Base-by-base conservation (phyloP, 1,140 invertebrate species). In the Drosophila micromelanica region DNA sequence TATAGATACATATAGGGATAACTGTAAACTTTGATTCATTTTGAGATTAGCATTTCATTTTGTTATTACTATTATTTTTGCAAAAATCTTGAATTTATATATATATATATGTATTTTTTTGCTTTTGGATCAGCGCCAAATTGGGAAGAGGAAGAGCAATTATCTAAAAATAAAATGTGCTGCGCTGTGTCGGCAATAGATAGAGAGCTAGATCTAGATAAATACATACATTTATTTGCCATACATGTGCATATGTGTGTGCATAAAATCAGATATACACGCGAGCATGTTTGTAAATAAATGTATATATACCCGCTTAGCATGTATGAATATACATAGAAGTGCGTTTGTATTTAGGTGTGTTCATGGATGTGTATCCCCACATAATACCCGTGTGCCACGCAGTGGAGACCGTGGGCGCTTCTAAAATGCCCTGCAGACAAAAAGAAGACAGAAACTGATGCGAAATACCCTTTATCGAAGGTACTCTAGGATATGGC, bases 101-200 rank as follows among this genome's bases (percentile, higher is more conserved):
- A 30, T 63, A 40, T 51, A 23, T 23, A 23, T 23, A 23, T 51
- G 46, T 11, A 49, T 40, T 51, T 38, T 51, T 72, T 59, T 35
- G 15, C 38, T 43, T 61, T 78, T 78, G 76, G 76, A 75, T 55
- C 55, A 40, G 40, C 40, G 76, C 76, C 76, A 75, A 78, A 64
- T 32, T 76, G 56, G 30, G 73, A 75, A 78, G 67, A 75, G 72
- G 73, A 72, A 75, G 76, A 78, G 59, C 43, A 55, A 71, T 63
- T 67, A 56, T 75, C 61, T 78, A 78, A 72, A 75, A 78, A 77
- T 77, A 77, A 73, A 75, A 65, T 46, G 57, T 60, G 40, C 64
- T 45, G 46, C 64, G 70, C 55, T 71, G 60, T 69, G 43, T 73
- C 60, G 67, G 60, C 72, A 56, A 64, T 67, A 75, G 61, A 64